Evolutionary conservation across 2,888 invertebrate species (phyloP), one percentile per base, ranked within the genome.

Genomic region (Lypha dubia): DNA sequence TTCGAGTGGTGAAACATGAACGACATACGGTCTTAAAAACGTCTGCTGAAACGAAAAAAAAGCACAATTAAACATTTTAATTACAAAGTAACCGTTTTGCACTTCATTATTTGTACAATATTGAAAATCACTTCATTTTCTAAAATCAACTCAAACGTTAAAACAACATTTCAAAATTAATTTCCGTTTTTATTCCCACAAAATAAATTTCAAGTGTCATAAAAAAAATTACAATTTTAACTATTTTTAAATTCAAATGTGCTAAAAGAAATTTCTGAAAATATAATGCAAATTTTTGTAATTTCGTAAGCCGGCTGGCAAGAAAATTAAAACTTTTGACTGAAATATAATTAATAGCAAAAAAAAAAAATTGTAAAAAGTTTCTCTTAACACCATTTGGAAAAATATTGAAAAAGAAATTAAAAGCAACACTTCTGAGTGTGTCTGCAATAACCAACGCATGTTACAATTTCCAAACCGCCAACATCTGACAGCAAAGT

Each of bases 1-100:
- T 56, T 81, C 63, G 77, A 68, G 68, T 51, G 67, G 53, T 84
- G 80, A 68, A 70, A 63, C 84, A 81, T 74, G 73, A 56, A 68
- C 68, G 77, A 84, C 77, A 76, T 80, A 28, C 81, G 35, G 53
- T 44, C 44, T 75, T 81, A 20, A 75, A 75, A 62, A 44, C 49
- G 15, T 56, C 32, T 60, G 32, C 24, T 65, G 58, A 44, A 41
- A 56, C 22, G 32, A 51, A 73, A 20, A 58, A 3, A 58, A 35
- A 22, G 17, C 20, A 44, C n/a, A 38, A 8, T 60, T 32, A 20
- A 13, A 41, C 44, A 22, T 46, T 65, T 68, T 11, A 63, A 24
- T 38, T 38, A 56, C 32, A 46, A 79, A 73, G 58, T 65, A 79
- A 73, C 20, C 49, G 41, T 32, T 71, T 65, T 46, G 44, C 2